phyloP scores from a whole-genome alignment of 2,113 vertebrate species.

The Beaufortia kweichowensis region DNA sequence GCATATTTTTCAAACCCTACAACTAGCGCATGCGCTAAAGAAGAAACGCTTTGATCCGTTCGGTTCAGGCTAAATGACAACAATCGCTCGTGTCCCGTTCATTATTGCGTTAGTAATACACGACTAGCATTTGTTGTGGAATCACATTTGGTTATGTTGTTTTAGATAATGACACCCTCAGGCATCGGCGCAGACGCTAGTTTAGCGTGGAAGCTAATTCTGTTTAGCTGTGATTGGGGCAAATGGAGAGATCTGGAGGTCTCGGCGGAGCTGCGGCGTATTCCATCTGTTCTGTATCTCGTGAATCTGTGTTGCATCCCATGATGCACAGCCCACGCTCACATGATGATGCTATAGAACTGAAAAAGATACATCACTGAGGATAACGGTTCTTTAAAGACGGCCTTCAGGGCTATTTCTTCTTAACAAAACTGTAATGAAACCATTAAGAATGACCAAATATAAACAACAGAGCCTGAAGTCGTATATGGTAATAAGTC shows the following conservation, averaged over 20 bases:
- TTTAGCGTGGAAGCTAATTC: slow-evolving; percentile 24
- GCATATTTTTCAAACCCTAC: neutral
- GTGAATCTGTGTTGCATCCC: neutral
- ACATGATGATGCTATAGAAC: neutral
- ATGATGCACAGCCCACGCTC: neutral
- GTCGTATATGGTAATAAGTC: neutral
- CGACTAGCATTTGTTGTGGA: neutral
- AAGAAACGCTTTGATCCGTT: slow-evolving; percentile 45
- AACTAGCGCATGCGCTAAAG: slow-evolving; percentile 37
- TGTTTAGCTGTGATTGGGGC: neutral
- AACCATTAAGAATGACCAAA: neutral
- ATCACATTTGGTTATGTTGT: slow-evolving; percentile 14
- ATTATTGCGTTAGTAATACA: slow-evolving; percentile 31
- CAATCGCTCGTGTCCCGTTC: slow-evolving; percentile 28
- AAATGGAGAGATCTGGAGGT: slow-evolving; percentile 12
- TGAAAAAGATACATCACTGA: neutral
- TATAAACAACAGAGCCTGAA: too few relatives aligned
- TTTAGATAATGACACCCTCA: neutral
- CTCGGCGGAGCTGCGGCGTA: neutral
- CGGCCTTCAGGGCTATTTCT: neutral
- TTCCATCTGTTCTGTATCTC: neutral
- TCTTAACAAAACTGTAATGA: too few relatives aligned
- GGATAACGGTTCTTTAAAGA: neutral
- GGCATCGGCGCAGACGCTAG: neutral
- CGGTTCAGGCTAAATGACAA: slow-evolving; percentile 34